Conservation (phyloP, 35 echinoderm and acorn worm genomes). For the Heliocidaris erythrogramma region DNA sequence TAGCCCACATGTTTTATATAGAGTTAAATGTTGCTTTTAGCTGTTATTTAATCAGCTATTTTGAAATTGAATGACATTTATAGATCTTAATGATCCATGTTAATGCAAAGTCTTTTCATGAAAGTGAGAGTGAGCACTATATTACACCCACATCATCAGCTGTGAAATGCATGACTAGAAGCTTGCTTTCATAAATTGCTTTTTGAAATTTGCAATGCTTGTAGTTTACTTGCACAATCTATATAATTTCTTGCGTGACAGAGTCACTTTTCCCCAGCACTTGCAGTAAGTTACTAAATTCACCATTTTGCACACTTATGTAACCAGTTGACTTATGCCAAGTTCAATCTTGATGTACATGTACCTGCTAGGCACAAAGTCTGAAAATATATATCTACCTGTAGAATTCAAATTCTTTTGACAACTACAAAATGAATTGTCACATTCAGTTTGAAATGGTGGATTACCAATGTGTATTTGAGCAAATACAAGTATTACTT, state of each 20-base stretch:
- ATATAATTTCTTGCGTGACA: background rate
- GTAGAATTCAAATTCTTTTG: no score
- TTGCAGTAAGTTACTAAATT: background rate
- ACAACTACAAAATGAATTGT: background rate
- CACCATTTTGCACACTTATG: no score
- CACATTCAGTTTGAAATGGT: background rate
- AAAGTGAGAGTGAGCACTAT: background rate
- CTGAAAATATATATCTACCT: no score
- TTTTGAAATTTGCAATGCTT: background rate
- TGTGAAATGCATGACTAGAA: background rate
- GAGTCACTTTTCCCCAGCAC: slow-evolving; percentile 9
- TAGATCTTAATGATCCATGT: no score
- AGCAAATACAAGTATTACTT: background rate
- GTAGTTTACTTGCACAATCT: background rate
- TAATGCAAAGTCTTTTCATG: no score
- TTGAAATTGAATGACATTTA: no score
- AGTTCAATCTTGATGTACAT: background rate
- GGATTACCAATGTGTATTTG: background rate
- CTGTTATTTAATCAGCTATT: no score
- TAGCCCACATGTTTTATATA: no score
- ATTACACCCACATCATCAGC: background rate
- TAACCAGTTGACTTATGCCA: background rate
- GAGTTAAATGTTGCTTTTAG: no score
- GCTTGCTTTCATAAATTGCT: background rate
- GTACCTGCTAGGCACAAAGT: background rate